A percentile compares a stretch with the other conserved stretches of the same genome.
Evolutionary conservation across 2,888 invertebrate species (phyloP).

Genomic region (Drosophila paranaensis): DNA sequence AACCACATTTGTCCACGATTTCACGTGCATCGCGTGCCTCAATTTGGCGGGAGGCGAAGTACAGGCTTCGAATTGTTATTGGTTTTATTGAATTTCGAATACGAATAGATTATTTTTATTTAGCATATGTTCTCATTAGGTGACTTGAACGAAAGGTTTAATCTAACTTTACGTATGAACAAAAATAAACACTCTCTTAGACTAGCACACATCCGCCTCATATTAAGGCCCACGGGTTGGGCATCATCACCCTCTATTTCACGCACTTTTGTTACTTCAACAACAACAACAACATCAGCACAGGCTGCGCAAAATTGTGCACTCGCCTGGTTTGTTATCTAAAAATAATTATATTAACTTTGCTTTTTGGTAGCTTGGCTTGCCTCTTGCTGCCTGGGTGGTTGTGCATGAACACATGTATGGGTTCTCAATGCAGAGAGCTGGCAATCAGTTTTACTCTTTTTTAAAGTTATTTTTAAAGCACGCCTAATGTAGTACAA

Average conservation of each 20-base stretch:
- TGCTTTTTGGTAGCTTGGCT: constrained; percentile 64
- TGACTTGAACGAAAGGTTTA: constrained; percentile 34
- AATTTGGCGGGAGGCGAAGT: no score
- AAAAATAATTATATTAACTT: constrained; percentile 81
- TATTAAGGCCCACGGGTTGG: constrained; percentile 3
- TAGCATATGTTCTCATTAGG: constrained; percentile 49
- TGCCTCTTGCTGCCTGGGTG: constrained; percentile 30
- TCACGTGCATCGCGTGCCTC: constrained; percentile 20
- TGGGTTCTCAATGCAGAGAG: background rate
- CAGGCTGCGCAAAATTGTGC: constrained; percentile 66
- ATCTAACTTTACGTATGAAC: constrained; percentile 15
- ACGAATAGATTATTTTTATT: constrained; percentile 33
- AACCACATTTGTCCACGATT: background rate
- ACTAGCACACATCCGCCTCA: background rate
- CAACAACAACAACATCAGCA: constrained; percentile 9
- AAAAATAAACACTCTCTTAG: constrained; percentile 28
- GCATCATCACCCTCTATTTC: background rate
- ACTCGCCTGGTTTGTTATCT: constrained; percentile 79
- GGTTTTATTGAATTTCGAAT: no score
- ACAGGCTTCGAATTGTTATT: no score
- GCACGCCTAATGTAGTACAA: constrained; percentile 18
- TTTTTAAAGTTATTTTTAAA: constrained; percentile 37
- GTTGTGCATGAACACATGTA: constrained; percentile 5
- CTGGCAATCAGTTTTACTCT: constrained; percentile 7
- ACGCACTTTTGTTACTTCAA: constrained; percentile 59